Base-by-base conservation (phyloP, 2,888 invertebrate species). In the Germaria angustata region DNA sequence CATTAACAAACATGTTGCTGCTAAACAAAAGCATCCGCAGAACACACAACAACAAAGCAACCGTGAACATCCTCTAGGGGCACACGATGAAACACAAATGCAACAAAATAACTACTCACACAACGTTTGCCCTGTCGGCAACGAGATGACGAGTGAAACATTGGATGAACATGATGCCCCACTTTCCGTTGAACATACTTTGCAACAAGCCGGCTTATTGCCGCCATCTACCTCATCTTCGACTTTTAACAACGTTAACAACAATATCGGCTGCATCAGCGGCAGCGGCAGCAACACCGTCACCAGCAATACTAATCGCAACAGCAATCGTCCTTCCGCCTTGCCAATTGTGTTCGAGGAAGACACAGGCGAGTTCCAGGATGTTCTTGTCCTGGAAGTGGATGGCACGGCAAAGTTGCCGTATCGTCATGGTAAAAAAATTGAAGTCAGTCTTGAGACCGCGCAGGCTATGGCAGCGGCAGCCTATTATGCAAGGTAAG, bases 401-500 rank as follows among this genome's bases (percentile, higher is more conserved):
- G 86, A 86, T 55, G 87, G 86, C 22, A 85, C 87, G 5, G 87
- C 88, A 5, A 87, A 87, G 81, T 86, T 87, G 65, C 87, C 87
- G 8, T 88, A 88, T 85, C 85, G 89, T 44, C 89, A 88, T 84
- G 87, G 88, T 75, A 88, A 89, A 85, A 87, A 89, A 85, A 89
- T 89, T 81, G 88, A 89, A 86, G 87, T 89, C 71, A 87, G 87
- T 83, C 84, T 88, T 80, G 88, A 89, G 84, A 89, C 89, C 61
- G 88, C 89, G 2, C 88, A 88, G 69, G 88, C 88, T 5, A 88
- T 89, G 87, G 89, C 88, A 32, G 88, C 88, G 32, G 89, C 89
- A 59, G 88, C 88, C 81, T 89, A 89, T 84, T 89, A 88, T 86
- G 89, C 89, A 69, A 88, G 88, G 89, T 89, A 83, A 87, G 89